Percentiles rank a stretch among this genome's conserved stretches.
Conservation (phyloP, 2,888 invertebrate species). For the Ichneumon xanthorius region DNA sequence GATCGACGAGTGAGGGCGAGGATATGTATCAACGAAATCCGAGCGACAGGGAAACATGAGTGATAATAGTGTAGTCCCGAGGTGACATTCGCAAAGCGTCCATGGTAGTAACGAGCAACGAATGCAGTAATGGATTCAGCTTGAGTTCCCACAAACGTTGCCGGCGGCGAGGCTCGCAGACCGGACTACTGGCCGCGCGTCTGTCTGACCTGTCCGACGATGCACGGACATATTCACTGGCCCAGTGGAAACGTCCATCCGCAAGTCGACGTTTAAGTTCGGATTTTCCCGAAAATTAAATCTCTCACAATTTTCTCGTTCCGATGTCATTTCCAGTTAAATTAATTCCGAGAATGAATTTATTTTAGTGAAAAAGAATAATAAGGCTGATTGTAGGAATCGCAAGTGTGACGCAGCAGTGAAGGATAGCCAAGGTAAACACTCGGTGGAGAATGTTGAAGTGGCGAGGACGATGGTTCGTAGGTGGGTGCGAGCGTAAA, state of each 20-base stretch:
- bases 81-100: slow-evolving; percentile 5
- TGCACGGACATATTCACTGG: slow-evolving; percentile 16
- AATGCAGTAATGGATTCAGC: slow-evolving; percentile 14
- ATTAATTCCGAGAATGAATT: slow-evolving; percentile 20
- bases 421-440: slow-evolving; percentile 13
- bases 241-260: background rate
- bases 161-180: slow-evolving; percentile 9
- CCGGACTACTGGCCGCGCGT: background rate
- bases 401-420: background rate
- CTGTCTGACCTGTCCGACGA: slow-evolving; percentile 16
- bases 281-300: background rate
- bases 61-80: slow-evolving; percentile 25
- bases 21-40: background rate
- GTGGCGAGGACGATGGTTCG: slow-evolving; percentile 22
- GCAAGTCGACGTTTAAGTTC: background rate
- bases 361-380: slow-evolving; percentile 21
- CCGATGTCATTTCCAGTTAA: background rate
- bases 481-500: slow-evolving; percentile 44
- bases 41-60: background rate
- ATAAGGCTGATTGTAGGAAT: slow-evolving; percentile 29
- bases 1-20: slow-evolving; percentile 7
- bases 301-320: background rate
- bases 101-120: slow-evolving; percentile 12
- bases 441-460: slow-evolving; percentile 35
- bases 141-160: background rate